Evolutionary conservation across 2,797 vertebrate genomes (phyloP).

Genomic region (Sebastes steindachneri): DNA sequence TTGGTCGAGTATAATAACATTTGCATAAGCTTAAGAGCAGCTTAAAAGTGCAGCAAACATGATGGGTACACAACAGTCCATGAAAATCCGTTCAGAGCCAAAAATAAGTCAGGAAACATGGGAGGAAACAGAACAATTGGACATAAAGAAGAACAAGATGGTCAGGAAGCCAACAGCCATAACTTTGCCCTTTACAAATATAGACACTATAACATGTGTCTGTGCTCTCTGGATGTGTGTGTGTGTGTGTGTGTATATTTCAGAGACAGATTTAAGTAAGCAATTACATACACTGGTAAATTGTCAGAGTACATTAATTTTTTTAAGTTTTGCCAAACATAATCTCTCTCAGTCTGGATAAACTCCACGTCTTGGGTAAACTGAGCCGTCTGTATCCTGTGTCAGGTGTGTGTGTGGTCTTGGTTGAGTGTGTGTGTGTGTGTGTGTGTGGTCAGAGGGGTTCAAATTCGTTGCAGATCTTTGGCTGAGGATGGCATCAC

Average conservation of each 20-base stretch:
- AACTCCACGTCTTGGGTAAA: not conserved
- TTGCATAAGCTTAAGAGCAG: not conserved
- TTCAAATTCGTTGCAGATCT: not conserved
- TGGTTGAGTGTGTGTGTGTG: not conserved
- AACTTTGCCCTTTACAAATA: conserved; percentile 36
- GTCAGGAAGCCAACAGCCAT: conserved; percentile 22
- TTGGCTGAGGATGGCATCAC: conserved; percentile 11
- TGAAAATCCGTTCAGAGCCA: not conserved
- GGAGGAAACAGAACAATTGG: conserved; percentile 59
- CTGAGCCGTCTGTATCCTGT: not conserved
- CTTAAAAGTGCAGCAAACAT: not conserved
- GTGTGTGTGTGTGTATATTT: not conserved
- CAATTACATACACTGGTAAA: not conserved
- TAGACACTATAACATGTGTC: not conserved
- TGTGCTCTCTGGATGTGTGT: not conserved
- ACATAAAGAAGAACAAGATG: conserved; percentile 12
- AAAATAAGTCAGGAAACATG: conserved; percentile 40
- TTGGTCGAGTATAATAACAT: conserved; percentile 1
- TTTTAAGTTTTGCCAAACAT: not conserved
- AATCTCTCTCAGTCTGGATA: not conserved
- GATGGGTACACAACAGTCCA: too few species aligned
- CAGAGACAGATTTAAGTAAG: not conserved
- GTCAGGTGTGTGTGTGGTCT: not conserved
- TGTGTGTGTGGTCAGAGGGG: not conserved
- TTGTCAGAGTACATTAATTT: not conserved